phyloP scores from a whole-genome alignment of 53 echinoderm and acorn worm genomes.

The Luidia sarsii region DNA sequence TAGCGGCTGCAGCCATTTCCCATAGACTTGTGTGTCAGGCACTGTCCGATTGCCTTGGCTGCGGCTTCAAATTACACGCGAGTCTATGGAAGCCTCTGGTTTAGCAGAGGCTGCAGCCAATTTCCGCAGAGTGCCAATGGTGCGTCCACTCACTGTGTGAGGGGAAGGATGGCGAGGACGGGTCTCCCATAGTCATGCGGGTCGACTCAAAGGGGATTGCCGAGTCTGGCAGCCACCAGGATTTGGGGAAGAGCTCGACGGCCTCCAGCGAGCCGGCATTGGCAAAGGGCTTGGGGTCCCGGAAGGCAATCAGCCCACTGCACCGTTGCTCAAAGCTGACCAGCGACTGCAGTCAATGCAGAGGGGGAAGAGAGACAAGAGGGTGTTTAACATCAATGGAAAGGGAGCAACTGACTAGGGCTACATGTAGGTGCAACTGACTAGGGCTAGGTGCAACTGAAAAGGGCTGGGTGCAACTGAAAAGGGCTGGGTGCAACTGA shows the following conservation, averaged over 20 bases:
- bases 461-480: background rate
- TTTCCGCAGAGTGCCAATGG: no score
- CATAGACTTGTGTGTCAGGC: no score
- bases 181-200: constrained; percentile 49
- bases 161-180: constrained; percentile 44
- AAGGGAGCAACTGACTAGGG: background rate
- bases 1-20: no score
- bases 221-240: constrained; percentile 57
- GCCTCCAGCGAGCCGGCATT: background rate
- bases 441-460: no score
- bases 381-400: background rate
- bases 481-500: no score
- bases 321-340: constrained; percentile 64
- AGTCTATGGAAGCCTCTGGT: no score
- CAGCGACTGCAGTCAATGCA: constrained; percentile 48
- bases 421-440: no score
- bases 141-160: constrained; percentile 46
- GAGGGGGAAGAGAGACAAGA: background rate
- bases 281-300: constrained; percentile 70
- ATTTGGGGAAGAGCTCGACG: constrained; percentile 49
- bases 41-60: no score
- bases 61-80: no score
- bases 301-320: constrained; percentile 74
- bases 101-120: no score
- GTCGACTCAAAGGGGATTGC: constrained; percentile 35